phyloP scores from a whole-genome alignment of 2,113 vertebrate species.

The Meleagris gallopavo region DNA sequence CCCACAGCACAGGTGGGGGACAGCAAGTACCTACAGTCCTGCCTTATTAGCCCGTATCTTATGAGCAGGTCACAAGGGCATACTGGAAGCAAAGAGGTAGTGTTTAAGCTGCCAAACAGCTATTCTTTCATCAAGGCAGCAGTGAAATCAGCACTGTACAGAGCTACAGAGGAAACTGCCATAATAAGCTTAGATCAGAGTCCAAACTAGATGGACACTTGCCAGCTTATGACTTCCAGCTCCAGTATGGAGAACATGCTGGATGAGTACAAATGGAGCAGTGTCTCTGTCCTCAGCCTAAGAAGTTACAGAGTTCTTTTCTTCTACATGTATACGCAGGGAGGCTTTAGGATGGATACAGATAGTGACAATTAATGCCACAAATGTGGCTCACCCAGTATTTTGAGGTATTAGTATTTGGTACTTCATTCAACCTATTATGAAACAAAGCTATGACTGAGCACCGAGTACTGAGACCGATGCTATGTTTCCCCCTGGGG shows the following conservation, averaged over 20 bases:
- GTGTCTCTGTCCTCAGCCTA: conserved; percentile 7
- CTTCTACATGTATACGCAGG: neutral
- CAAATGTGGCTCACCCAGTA: neutral
- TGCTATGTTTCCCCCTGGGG: neutral
- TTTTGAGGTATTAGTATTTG: neutral
- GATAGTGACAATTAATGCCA: neutral
- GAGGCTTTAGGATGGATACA: neutral
- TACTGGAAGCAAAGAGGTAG: neutral
- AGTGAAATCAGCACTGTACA: neutral
- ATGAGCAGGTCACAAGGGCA: conserved; percentile 12
- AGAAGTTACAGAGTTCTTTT: conserved; percentile 20
- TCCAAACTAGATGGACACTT: conserved; percentile 8
- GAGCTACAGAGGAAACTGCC: conserved; percentile 42
- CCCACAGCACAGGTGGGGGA: conserved; percentile 1
- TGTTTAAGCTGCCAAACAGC: conserved; percentile 4
- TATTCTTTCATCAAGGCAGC: conserved; percentile 30
- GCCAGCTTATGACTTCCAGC: conserved; percentile 55
- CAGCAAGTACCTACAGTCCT: neutral
- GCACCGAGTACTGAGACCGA: neutral
- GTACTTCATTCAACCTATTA: neutral
- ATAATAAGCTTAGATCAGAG: conserved; percentile 48
- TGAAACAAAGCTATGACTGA: neutral
- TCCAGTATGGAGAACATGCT: neutral
- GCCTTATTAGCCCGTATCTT: neutral
- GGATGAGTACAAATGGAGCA: conserved; percentile 24